Base-by-base conservation (phyloP, 2,888 invertebrate genomes). In the Drosophila antonietae region DNA sequence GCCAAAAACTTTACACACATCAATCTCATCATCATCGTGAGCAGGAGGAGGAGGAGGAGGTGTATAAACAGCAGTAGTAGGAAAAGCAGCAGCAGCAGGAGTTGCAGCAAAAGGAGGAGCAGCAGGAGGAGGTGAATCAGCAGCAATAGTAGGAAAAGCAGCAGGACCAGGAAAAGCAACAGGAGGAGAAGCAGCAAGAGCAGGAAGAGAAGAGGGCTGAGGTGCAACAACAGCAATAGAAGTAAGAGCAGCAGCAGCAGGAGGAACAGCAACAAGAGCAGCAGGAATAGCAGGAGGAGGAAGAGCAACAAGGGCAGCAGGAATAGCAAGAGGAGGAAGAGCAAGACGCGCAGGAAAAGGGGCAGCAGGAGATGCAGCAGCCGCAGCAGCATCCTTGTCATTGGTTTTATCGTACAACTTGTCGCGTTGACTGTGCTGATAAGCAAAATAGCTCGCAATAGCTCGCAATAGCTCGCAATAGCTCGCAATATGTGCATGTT, bases 341-440 rank as follows among this genome's bases (percentile, higher is more conserved):
- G 47, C 58, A 66, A 44, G 1, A 5, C 37, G 23, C 14, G 37
- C 23, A 46, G 44, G 14, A 46, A 23, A 44, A 2, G 23, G 0
- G 5, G 14, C 37, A 37, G 37, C 23, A 46, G 46, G 14, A 46
- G 31, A 41, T 12, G 49, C 58, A 66, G 57, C 52, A 51, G 44
- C 12, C 12, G 23, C 12, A 14, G 12, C 44, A 44, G 14, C 23
- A 46, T 46, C 46, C 28, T 52, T 73, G 58, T 70, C 63, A 71
- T 60, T 73, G 69, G 55, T 61, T 73, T 63, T 75, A 73, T 76
- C 68, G 66, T 49, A 39, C 68, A 68, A 65, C 64, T 78, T 84
- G 84, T 80, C 81, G 81, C 73, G 78, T 60, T 64, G 69, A 35
- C 57, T 59, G 70, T 68, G 74, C 71, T 75, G 71, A 83, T 78